A percentile compares a stretch with the other conserved stretches of the same genome.
Evolutionary conservation across 2,888 invertebrate species (phyloP).

Genomic region (Chironomus riparius): DNA sequence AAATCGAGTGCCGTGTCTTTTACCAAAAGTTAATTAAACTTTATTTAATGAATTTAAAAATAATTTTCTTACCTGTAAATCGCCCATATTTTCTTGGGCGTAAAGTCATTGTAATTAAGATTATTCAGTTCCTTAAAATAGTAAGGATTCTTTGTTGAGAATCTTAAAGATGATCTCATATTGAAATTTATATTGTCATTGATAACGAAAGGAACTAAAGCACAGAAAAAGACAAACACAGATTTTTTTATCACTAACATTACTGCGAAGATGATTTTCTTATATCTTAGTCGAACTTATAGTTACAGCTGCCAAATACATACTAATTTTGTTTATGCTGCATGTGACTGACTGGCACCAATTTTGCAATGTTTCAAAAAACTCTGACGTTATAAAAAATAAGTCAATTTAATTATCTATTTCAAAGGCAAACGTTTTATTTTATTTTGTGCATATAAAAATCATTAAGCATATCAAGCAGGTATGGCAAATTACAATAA

Average conservation of each 20-base stretch:
- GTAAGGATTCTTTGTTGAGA: slow-evolving; percentile 18
- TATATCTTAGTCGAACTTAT: too few relatives aligned
- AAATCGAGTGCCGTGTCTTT: slow-evolving; percentile 12
- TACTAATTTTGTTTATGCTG: not conserved
- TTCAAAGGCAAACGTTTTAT: not conserved
- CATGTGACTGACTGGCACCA: not conserved
- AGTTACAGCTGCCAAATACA: not conserved
- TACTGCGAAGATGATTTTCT: too few relatives aligned
- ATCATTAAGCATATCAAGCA: not conserved
- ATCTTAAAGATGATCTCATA: not conserved
- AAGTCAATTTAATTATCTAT: not conserved
- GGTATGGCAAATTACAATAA: slow-evolving; percentile 46
- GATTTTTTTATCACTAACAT: too few relatives aligned
- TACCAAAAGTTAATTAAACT: not conserved
- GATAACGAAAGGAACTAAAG: not conserved
- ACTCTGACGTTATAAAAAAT: not conserved
- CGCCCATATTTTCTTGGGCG: not conserved
- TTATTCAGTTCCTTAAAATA: not conserved
- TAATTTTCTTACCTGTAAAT: not conserved
- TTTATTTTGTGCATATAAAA: not conserved
- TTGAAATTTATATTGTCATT: not conserved
- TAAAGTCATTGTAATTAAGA: not conserved
- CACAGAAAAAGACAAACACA: too few relatives aligned
- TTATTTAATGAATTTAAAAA: not conserved
- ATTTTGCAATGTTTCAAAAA: not conserved